These are phyloP conservation scores for Papilio machaon DNA, from an alignment of 1,140 invertebrate species.

Conservation along the genomic window DNA sequence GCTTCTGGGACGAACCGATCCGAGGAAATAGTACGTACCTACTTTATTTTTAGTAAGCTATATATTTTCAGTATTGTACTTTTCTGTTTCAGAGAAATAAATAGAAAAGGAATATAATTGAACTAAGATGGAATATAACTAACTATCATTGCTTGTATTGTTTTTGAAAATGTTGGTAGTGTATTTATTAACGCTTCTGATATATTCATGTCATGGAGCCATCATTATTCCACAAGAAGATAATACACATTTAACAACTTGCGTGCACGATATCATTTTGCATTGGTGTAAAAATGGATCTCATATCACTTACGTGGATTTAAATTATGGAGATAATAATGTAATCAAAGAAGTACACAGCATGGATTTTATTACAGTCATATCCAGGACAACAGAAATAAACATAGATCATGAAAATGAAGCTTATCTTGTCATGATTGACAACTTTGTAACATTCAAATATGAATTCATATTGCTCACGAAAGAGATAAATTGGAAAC, in stretches of 20 bases:
- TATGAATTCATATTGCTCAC: not conserved
- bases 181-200: conserved; percentile 1
- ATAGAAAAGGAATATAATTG: too few species aligned
- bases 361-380: conserved; percentile 10
- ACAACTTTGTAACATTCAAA: not conserved
- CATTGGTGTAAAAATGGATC: conserved; percentile 17
- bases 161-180: conserved; percentile 7
- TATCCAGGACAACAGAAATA: not conserved
- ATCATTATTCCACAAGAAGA: not conserved
- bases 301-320: conserved; percentile 13
- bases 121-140: too few species aligned
- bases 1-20: too few species aligned
- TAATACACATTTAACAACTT: not conserved
- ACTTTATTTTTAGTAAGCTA: too few species aligned
- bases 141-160: not conserved
- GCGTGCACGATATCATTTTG: conserved; percentile 8
- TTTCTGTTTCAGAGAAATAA: too few species aligned
- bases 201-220: not conserved
- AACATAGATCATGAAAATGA: not conserved
- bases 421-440: not conserved
- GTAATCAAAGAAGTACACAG: not conserved
- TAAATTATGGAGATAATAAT: conserved; percentile 8
- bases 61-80: too few species aligned
- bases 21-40: too few species aligned
- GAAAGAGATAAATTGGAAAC: not conserved